Base-by-base conservation (phyloP, 2,888 invertebrate species). In the Argyresthia albistria region DNA sequence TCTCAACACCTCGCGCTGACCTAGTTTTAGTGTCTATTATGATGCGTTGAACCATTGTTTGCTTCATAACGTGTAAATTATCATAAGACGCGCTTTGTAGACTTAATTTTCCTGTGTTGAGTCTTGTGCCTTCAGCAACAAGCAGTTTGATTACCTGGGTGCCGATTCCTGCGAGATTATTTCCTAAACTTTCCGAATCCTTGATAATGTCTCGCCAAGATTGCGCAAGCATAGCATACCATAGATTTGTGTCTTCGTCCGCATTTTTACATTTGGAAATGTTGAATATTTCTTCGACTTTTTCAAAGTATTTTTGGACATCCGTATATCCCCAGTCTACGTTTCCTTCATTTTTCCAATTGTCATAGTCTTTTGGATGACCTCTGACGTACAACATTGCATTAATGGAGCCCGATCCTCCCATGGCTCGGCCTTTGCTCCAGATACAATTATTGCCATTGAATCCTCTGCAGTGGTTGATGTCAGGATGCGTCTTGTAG, bases 341-440 rank as follows among this genome's bases (percentile, higher is more conserved):
- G 58, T 90, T 90, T 11, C 90, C 90, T 36, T 73, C 61, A 0
- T 67, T 65, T 48, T 84, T 78, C 91, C 92, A 92, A 50, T 75
- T 68, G 47, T 89, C 75, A 57, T 86, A 92, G 62, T 91, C 90
- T 8, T 67, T 64, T 0, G 69, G 74, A 60, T 88, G 89, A 0
- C 91, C 91, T 43, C 89, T 80, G 4, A 91, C 75, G 62, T 90
- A 91, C 51, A 91, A 73, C 88, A 91, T 91, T 46, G 88, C 90
- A 63, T 91, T 92, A 15, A 91, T 76, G 1, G 88, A 82, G 49
- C 90, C 90, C 0, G 89, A 88, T 8, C 92, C 92, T 36, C 91
- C 91, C 62, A 92, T 75, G 54, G 89, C 84, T 63, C 90, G 92
- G 0, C 93, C 93, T 54, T 91, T 88, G 35, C 90, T 89, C 92